Base-by-base conservation (phyloP, 2,888 invertebrate genomes). In the Philaethria dido region DNA sequence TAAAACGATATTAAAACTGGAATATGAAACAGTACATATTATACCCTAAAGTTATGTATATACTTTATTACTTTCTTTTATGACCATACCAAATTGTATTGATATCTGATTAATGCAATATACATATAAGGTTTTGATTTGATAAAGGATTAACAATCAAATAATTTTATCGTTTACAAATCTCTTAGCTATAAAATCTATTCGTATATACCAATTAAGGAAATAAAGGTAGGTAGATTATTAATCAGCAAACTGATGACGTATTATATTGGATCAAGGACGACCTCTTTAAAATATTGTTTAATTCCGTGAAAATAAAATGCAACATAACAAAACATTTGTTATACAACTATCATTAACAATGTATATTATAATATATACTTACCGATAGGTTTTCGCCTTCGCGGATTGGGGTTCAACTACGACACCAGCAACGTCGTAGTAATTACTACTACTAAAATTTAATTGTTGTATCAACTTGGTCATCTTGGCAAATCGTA, bases 391-490 rank as follows among this genome's bases (percentile, higher is more conserved):
- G 68, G 55, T 80, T 72, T 87, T 85, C 74, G 83, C 83, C 79
- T 87, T 84, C 66, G 75, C 78, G 55, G 80, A 75, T 70, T 79
- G 77, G 62, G 85, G 85, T 73, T 86, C 85, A 54, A 86, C 76
- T 57, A 72, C 62, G 47, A 68, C 64, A 81, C 81, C 79, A 72
- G 83, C 84, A 72, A 84, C 80, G 75, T 87, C 88, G 79, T 84
- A 87, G 80, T 86, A 89, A 82, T 84, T 90, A 92, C 87, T 92
- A 92, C 89, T 93, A 90, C 90, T 92, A 91, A 92, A 93, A 83
- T 85, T 88, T 88, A 93, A 92, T 80, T 92, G 92, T 84, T 90
- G 90, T 84, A 93, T 83, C 81, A 93, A 86, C 89, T 92, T 92
- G 82, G 92, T 92, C 93, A 93, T 93, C 85, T 82, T 92, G 89